Percentiles rank a stretch among this genome's conserved stretches.
Evolutionary conservation across 2,888 invertebrate genomes (phyloP).

Genomic region (Caenorhabditis afra): DNA sequence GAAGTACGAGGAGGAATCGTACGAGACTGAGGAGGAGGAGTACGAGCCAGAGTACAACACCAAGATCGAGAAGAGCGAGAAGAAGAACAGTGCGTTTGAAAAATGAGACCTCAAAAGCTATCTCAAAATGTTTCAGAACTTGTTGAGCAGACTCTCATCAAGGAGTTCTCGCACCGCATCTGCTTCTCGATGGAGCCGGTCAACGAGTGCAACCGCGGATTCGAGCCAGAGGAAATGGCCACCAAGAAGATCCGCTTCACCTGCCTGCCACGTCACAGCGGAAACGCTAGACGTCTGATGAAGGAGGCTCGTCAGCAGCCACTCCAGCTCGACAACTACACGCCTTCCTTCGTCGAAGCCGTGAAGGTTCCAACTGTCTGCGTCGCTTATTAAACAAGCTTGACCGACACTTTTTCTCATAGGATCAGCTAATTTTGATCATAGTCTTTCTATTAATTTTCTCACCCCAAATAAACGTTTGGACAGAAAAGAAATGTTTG

Average conservation of each 20-base stretch:
- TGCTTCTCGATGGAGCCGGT: slow-evolving; percentile 77
- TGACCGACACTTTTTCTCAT: slow-evolving; percentile 5
- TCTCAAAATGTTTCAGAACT: slow-evolving; percentile 66
- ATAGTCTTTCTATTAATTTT: slow-evolving; percentile 9
- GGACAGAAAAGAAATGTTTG: no score
- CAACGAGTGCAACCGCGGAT: slow-evolving; percentile 66
- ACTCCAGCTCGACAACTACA: slow-evolving; percentile 41
- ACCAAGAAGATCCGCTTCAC: slow-evolving; percentile 65
- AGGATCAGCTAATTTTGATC: not conserved
- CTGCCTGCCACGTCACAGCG: slow-evolving; percentile 68
- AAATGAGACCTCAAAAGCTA: not conserved
- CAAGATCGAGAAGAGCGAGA: slow-evolving; percentile 1
- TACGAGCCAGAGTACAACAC: slow-evolving; percentile 36
- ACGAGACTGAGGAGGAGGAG: slow-evolving; percentile 33
- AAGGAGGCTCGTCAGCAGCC: slow-evolving; percentile 45
- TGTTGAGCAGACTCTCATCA: slow-evolving; percentile 66
- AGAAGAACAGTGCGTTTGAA: no score
- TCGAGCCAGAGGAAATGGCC: slow-evolving; percentile 12
- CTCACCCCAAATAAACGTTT: not conserved
- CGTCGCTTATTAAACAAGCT: slow-evolving; percentile 47
- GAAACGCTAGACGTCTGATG: slow-evolving; percentile 63
- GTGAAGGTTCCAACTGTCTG: slow-evolving; percentile 60
- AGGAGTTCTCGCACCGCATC: slow-evolving; percentile 72
- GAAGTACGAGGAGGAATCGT: slow-evolving; percentile 33
- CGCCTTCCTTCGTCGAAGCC: slow-evolving; percentile 58